These are phyloP conservation scores for Pampus argenteus DNA, from an alignment of 2,797 vertebrate genomes.

Conservation along the genomic window DNA sequence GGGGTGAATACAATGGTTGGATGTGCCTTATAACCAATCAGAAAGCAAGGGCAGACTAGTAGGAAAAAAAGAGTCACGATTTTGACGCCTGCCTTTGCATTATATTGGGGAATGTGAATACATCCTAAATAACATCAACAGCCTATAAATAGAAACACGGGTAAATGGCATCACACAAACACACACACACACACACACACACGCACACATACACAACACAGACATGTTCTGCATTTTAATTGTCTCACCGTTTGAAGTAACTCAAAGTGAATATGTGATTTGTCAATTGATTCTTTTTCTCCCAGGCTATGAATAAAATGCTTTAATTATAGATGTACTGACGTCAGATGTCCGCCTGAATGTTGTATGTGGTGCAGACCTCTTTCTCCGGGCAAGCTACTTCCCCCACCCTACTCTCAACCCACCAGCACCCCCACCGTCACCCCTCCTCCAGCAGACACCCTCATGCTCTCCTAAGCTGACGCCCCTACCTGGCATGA, in stretches of 20 bases:
- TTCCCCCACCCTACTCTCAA: constrained; percentile 63
- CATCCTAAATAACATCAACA: constrained; percentile 64
- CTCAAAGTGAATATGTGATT: constrained; percentile 90
- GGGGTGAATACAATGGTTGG: constrained; percentile 30
- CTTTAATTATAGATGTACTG: constrained; percentile 89
- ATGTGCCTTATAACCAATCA: constrained; percentile 51
- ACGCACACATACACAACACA: constrained; percentile 44
- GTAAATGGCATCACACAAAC: constrained; percentile 52
- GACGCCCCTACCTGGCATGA: constrained; percentile 67
- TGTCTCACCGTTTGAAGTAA: constrained; percentile 85
- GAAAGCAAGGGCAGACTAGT: constrained; percentile 37
- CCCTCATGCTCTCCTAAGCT: constrained; percentile 47
- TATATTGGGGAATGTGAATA: constrained; percentile 51
- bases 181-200: constrained; percentile 29
- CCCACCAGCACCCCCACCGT: constrained; percentile 47
- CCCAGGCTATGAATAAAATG: constrained; percentile 89
- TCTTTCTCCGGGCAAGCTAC: constrained; percentile 82
- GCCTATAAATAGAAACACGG: constrained; percentile 72
- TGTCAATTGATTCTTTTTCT: constrained; percentile 91
- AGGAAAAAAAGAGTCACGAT: constrained; percentile 52
- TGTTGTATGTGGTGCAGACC: constrained; percentile 87
- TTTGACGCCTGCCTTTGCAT: constrained; percentile 39
- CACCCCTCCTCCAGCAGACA: constrained; percentile 48
- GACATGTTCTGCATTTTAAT: constrained; percentile 82
- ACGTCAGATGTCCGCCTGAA: constrained; percentile 87